Conservation (phyloP, 2,888 invertebrate species). For the Pseudococcus viburni region DNA sequence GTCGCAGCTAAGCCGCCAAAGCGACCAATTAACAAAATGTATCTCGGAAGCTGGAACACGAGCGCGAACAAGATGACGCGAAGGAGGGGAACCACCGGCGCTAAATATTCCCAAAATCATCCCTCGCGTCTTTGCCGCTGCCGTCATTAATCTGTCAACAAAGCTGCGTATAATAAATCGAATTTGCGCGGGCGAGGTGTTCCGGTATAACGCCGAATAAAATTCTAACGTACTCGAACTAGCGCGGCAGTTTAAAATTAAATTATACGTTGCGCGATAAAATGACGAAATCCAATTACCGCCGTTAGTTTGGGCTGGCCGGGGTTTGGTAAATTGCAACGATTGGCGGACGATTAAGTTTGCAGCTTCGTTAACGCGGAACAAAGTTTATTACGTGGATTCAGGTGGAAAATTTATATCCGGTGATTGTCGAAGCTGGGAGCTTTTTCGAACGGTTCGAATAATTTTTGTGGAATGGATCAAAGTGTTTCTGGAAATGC, state of each 20-base stretch:
- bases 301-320: not conserved
- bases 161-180: slow-evolving; percentile 30
- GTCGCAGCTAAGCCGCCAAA: not conserved
- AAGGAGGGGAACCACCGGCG: not conserved
- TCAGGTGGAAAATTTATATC: not conserved
- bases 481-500: too few relatives aligned
- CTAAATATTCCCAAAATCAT: slow-evolving; percentile 6
- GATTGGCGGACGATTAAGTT: not conserved
- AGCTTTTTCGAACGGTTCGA: too few relatives aligned
- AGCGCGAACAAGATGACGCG: not conserved
- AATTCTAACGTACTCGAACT: not conserved
- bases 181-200: not conserved
- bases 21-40: not conserved
- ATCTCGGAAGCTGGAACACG: not conserved
- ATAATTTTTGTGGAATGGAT: too few relatives aligned
- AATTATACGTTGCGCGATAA: slow-evolving; percentile 11
- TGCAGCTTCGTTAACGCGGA: not conserved
- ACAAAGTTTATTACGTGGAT: not conserved
- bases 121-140: not conserved
- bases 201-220: not conserved
- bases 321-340: not conserved
- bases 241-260: not conserved
- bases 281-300: slow-evolving; percentile 21
- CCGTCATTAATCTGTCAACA: slow-evolving; percentile 31
- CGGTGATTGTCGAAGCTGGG: not conserved